Base-by-base conservation (phyloP, 2,113 vertebrate genomes). In the Heptranchias perlo region DNA sequence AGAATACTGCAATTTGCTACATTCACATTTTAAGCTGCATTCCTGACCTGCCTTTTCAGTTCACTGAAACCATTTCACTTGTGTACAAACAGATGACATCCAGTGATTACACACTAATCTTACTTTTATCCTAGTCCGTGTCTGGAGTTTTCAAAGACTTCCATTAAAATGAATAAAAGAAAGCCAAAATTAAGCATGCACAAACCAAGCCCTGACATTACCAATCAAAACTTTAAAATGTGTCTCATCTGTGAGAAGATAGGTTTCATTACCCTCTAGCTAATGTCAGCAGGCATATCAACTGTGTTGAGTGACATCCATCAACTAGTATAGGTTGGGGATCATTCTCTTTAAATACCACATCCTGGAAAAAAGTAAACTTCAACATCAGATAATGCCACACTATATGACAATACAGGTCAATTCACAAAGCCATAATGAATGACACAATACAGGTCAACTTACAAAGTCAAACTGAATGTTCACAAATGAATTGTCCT, bases 51-150 rank as follows among this genome's bases (percentile, higher is more conserved):
- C 44, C 64, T 94, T 67, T 94, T 64, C 64, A 94, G 62, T 95
- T 95, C 93, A 95, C 49, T 31, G 93, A 95, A 95, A 47, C 23
- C 93, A 67, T 95, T 95, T 94, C 18, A 94, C 91, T 94, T 93
- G 58, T 93, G 62, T 93, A 93, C 89, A 92, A 92, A 92, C 61
- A 92, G 87, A n/a, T 10, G 31, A 92, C 87, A 93, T 64, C 89
- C 89, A 62, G 89, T 93, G 89, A 93, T 93, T 93, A 93, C 39
- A 93, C 58, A 62, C 89, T 93, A 93, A 93, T 93, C 64, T 93
- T 93, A 93, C 54, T 93, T 93, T 93, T 62, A 93, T 93, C 89
- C 54, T 18, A 14, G 35, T 61, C 58, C 39, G 35, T 18, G 89
- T n/a, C 89, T 62, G 35, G 89, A 93, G 87, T 93, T 93, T 62